Evolutionary conservation across 2,888 invertebrate genomes (phyloP).

Genomic region (Acleris holmiana): DNA sequence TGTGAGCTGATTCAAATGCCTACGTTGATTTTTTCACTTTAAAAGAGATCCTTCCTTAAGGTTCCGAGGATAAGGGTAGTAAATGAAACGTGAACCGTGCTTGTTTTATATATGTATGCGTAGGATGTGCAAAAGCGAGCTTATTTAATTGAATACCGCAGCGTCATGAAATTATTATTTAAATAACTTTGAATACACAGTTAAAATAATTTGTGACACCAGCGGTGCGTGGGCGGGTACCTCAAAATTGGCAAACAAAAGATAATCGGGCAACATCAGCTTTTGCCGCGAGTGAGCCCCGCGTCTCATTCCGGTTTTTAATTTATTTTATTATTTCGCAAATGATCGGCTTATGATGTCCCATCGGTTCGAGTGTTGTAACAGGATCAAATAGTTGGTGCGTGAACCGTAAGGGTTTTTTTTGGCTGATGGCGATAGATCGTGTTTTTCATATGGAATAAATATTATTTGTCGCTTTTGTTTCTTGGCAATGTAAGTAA

Average conservation of each 20-base stretch:
- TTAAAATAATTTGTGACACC: slow-evolving; percentile 17
- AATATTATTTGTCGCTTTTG: background rate
- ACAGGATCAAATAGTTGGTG: slow-evolving; percentile 74
- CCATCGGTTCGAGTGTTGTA: slow-evolving; percentile 73
- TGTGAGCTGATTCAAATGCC: slow-evolving; percentile 58
- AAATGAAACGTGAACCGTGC: slow-evolving; percentile 35
- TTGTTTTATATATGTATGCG: background rate
- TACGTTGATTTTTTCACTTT: slow-evolving; percentile 58
- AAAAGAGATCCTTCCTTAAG: slow-evolving; percentile 49
- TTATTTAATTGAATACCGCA: slow-evolving; percentile 9
- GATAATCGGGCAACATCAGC: slow-evolving; percentile 33
- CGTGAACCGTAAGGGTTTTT: slow-evolving; percentile 58
- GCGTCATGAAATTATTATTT: slow-evolving; percentile 5
- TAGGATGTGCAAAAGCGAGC: slow-evolving; percentile 1
- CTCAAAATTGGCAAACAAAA: slow-evolving; percentile 30
- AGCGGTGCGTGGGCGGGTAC: slow-evolving; percentile 16
- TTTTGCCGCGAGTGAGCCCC: slow-evolving; percentile 25
- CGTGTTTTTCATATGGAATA: background rate
- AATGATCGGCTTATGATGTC: slow-evolving; percentile 77
- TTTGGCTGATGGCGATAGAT: too few relatives aligned
- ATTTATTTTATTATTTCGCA: slow-evolving; percentile 64
- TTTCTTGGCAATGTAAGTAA: background rate
- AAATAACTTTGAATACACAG: slow-evolving; percentile 9
- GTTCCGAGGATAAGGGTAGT: slow-evolving; percentile 33
- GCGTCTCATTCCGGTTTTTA: slow-evolving; percentile 43